Evolutionary conservation across 2,888 invertebrate genomes (phyloP), one percentile per base, ranked within the genome.

Genomic region (Clusia tigrina): DNA sequence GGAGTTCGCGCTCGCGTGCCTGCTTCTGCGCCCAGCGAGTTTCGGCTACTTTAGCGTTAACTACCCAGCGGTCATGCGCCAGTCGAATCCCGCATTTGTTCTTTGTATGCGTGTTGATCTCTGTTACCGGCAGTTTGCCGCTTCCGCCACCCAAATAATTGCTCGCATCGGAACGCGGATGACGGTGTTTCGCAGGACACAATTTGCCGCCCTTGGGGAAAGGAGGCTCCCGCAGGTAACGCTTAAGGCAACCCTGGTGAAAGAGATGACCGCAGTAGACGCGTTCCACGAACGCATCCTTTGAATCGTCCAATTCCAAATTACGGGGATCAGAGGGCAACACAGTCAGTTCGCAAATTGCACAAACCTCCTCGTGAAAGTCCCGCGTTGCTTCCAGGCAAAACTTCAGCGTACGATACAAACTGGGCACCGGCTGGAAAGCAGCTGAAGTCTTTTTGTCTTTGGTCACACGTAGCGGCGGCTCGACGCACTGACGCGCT

Each of bases 21-120:
- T 92, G 90, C 74, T 91, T 88, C 75, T 91, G 91, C 1, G 91
- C 91, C 91, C 92, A 92, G 54, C 91, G 85, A 54, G 89, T 87
- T 81, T 92, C 92, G 0, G 90, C 89, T 32, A 91, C 82, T 75
- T 88, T 88, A 24, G 91, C 89, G 57, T 87, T 87, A 3, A 90
- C 80, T 60, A 88, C 88, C 90, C 91, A 92, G 74, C 90, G 91
- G 69, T 90, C 90, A 76, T 92, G 91, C 70, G 87, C 89, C 65
- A 92, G 87, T 70, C 87, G 86, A 70, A 88, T 84, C 5, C 86
- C 87, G 78, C 91, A 92, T 15, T 77, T 74, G 0, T 62, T 69
- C 32, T 65, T 68, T 6, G 63, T 69, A 32, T 72, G 70, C 17
- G 46, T 9, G n/a, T 54, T 66, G 1, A 58, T 64, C 23, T 68